Conservation (phyloP, 2,113 vertebrate species). For the Trematomus loennbergii region DNA sequence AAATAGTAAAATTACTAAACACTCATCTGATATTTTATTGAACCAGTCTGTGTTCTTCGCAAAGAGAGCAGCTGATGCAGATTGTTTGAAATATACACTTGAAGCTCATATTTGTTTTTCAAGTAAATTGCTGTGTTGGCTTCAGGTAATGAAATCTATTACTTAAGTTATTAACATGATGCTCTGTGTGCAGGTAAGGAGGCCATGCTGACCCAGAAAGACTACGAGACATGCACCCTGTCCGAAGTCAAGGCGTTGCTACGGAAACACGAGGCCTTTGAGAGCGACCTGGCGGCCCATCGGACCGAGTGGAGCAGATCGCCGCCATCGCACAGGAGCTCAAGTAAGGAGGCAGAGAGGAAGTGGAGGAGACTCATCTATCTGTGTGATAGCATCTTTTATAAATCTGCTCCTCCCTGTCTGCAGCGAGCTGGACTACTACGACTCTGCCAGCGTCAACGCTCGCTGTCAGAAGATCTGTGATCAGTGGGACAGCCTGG, state of each 20-base stretch:
- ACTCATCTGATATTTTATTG: neutral
- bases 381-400: neutral
- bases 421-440: conserved; percentile 93
- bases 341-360: conserved; percentile 81
- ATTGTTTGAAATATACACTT: neutral
- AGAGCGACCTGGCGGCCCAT: conserved; percentile 95
- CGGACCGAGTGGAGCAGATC: conserved; percentile 97
- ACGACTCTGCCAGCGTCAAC: conserved; percentile 93
- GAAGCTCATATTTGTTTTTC: neutral
- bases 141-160: too few relatives aligned
- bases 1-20: neutral
- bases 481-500: conserved; percentile 93
- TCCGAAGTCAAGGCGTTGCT: conserved; percentile 94
- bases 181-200: conserved; percentile 89
- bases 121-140: neutral
- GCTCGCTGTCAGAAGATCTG: conserved; percentile 95
- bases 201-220: conserved; percentile 91
- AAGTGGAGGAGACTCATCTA: neutral
- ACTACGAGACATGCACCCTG: conserved; percentile 90
- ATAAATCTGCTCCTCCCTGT: conserved; percentile 16
- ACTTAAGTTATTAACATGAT: neutral
- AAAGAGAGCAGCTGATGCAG: neutral
- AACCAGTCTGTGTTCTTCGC: neutral
- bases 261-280: conserved; percentile 95
- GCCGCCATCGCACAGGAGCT: conserved; percentile 96